These are phyloP conservation scores for Boloria selene DNA, from an alignment of 2,888 invertebrate species.

Conservation along the genomic window DNA sequence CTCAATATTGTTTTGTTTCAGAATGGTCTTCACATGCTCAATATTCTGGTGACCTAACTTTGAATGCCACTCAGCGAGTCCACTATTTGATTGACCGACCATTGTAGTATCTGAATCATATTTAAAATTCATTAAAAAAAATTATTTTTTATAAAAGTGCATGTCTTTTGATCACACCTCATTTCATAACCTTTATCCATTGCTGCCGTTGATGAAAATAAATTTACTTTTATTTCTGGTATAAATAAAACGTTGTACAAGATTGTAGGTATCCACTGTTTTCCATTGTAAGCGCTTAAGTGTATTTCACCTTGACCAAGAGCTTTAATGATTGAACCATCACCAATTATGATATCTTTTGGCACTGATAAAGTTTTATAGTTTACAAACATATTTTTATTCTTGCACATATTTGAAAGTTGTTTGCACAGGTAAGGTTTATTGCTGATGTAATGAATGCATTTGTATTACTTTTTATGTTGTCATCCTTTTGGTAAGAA, in stretches of 20 bases:
- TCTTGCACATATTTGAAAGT: background rate
- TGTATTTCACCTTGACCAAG: conserved; percentile 6
- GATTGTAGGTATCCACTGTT: background rate
- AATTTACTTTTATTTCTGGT: too few relatives aligned
- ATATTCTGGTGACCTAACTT: background rate
- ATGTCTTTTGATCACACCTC: background rate
- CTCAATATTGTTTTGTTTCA: background rate
- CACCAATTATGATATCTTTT: conserved; percentile 4
- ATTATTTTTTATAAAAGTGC: background rate
- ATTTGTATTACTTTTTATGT: too few relatives aligned
- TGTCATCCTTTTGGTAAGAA: too few relatives aligned
- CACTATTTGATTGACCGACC: background rate
- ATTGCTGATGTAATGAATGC: too few relatives aligned
- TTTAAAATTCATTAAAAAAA: background rate
- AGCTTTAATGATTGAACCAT: conserved; percentile 2
- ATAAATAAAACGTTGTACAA: too few relatives aligned
- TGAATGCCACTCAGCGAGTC: background rate
- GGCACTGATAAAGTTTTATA: conserved; percentile 2
- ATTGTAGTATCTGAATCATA: background rate
- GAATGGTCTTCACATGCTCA: background rate
- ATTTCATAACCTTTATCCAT: background rate
- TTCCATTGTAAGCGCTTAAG: conserved; percentile 1
- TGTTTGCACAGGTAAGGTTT: background rate
- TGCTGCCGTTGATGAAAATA: too few relatives aligned
- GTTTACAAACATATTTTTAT: background rate